A percentile compares a stretch with the other conserved stretches of the same genome.
Conservation (phyloP, 2,797 vertebrate species). For the Coccyzus lansbergi region DNA sequence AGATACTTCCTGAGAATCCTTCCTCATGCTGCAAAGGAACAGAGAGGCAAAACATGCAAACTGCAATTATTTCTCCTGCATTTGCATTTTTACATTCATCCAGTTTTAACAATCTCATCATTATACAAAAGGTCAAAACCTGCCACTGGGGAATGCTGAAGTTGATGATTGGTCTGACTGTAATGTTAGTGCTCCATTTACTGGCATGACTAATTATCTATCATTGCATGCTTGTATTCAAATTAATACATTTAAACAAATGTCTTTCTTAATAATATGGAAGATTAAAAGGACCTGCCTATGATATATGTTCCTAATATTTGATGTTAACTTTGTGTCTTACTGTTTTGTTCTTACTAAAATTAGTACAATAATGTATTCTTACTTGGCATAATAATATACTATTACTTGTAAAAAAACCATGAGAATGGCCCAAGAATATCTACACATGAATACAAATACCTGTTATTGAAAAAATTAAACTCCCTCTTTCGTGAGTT, state of each 20-base stretch:
- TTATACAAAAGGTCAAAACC: conserved; percentile 40
- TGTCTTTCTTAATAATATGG: neutral
- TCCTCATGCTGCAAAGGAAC: neutral
- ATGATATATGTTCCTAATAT: neutral
- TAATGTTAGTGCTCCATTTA: neutral
- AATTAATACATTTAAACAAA: neutral
- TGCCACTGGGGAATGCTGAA: neutral
- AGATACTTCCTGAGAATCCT: neutral
- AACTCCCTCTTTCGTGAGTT: neutral
- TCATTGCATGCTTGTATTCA: neutral
- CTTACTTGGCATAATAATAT: neutral
- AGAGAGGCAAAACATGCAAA: neutral
- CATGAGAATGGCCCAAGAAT: neutral
- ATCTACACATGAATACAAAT: neutral
- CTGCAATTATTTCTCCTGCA: neutral
- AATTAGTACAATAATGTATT: neutral
- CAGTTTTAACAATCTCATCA: conserved; percentile 16
- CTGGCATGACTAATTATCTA: neutral
- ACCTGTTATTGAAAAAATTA: neutral
- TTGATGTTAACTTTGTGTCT: neutral
- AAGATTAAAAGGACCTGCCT: neutral
- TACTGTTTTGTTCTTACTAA: neutral
- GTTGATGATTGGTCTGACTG: neutral
- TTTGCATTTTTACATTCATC: neutral
- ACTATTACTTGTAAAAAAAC: neutral